Evolutionary conservation across 2,888 invertebrate species (phyloP), one percentile per base, ranked within the genome.

Genomic region (Ptychoptera albimana): DNA sequence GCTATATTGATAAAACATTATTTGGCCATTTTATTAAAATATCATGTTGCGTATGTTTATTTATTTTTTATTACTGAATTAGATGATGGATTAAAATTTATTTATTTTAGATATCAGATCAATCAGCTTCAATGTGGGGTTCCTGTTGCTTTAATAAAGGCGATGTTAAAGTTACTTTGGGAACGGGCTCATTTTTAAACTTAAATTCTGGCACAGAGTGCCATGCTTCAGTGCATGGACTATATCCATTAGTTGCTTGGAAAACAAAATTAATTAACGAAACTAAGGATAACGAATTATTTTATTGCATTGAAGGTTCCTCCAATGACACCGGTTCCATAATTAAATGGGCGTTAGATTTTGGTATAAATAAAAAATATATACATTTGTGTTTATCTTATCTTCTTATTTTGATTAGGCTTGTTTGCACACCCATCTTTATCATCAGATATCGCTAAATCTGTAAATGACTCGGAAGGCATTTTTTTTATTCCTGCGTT

Each of bases 221-320:
- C 1, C 84, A 86, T 57, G 83, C 88, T 0, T 86, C 87, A 39
- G 66, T 85, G 5, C 75, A 78, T 43, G 93, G 92, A 1, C 70
- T 93, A 34, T 93, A 93, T 66, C 96, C 97, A 0, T 66, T 96
- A 16, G 82, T 96, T 32, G 94, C 82, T 0, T 97, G 96, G 94
- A 58, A 59, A 48, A 53, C 61, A 8, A 45, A 43, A 13, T 16
- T 13, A 13, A 37, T 49, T 9, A 45, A 41, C 0, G 46, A 50
- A 8, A 45, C 43, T 9, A 71, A 71, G 50, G 66, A 69, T 5
- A 61, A 68, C 13, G 71, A 76, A 52, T 54, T 74, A n/a, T 68
- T 77, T 1, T 92, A 79, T 60, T 70, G 86, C 34, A 82, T 83
- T 0, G 96, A 97, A 63, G 92, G 89, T 0, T 74, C 82, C 0